phyloP scores from a whole-genome alignment of 2,113 vertebrate genomes.

The Pedionomus torquatus region DNA sequence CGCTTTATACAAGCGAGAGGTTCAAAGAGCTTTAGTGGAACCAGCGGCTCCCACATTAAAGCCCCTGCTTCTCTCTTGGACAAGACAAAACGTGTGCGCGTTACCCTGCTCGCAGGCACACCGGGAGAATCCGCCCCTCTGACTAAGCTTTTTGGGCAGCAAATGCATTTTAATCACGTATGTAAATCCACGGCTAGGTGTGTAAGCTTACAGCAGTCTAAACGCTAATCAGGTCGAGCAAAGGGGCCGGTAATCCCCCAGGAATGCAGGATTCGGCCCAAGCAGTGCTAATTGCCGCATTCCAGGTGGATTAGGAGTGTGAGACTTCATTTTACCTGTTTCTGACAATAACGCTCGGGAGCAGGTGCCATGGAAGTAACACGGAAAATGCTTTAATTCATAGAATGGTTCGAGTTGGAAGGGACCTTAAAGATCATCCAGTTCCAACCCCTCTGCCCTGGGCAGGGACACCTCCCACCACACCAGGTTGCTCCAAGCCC shows the following conservation, averaged over 20 bases:
- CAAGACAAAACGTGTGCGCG: not conserved
- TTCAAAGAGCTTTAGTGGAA: not conserved
- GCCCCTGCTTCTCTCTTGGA: not conserved
- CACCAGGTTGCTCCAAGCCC: no score
- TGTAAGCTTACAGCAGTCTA: not conserved
- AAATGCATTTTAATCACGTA: not conserved
- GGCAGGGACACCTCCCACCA: no score
- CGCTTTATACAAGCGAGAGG: rapidly evolving
- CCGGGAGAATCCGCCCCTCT: not conserved
- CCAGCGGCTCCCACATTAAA: conserved; percentile 12
- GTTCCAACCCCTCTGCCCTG: no score
- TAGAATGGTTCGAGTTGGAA: no score
- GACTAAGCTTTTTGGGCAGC: conserved; percentile 19
- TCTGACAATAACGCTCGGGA: not conserved
- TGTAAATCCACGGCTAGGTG: conserved; percentile 2
- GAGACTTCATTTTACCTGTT: not conserved
- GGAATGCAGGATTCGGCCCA: conserved; percentile 23
- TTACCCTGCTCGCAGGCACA: not conserved
- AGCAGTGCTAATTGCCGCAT: not conserved
- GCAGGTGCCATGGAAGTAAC: not conserved
- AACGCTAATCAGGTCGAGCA: not conserved
- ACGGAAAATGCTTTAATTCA: not conserved
- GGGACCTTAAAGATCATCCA: no score
- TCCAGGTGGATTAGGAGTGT: conserved; percentile 9
- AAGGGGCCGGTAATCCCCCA: conserved; percentile 35